Percentiles rank a stretch among this genome's conserved stretches.
Conservation (phyloP, 2,888 invertebrate species). For the Desoria tigrina region DNA sequence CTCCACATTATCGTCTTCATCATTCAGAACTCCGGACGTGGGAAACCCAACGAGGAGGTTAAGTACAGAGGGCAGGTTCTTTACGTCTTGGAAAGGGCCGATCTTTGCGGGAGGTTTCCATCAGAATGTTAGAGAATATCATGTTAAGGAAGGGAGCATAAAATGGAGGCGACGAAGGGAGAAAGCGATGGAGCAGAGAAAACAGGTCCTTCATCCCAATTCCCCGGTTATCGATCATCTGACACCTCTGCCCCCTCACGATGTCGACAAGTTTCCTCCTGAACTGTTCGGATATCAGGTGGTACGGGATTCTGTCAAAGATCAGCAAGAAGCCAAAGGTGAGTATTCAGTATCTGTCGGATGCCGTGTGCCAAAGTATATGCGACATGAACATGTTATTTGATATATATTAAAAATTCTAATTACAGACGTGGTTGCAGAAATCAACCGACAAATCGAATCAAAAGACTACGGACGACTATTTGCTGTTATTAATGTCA, state of each 20-base stretch:
- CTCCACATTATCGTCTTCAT: no score
- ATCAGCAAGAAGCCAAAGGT: background rate
- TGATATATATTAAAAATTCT: no score
- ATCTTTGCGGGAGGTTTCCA: no score
- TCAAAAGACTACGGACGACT: conserved; percentile 64
- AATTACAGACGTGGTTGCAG: conserved; percentile 65
- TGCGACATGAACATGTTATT: conserved; percentile 11
- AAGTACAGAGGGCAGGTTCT: no score
- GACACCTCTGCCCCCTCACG: conserved; percentile 26
- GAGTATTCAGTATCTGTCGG: conserved; percentile 2
- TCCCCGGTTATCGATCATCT: conserved; percentile 26
- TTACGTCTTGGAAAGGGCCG: no score
- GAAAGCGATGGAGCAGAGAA: conserved; percentile 10
- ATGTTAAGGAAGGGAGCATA: conserved; percentile 20
- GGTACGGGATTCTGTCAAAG: conserved; percentile 1
- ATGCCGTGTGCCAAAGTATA: conserved; percentile 5
- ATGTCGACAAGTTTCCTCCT: conserved; percentile 18
- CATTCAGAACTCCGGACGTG: no score
- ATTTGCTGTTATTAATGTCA: conserved; percentile 79
- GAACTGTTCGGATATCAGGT: conserved; percentile 16
- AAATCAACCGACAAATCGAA: conserved; percentile 67
- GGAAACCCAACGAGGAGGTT: no score
- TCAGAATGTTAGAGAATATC: background rate
- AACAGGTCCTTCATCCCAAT: conserved; percentile 23
- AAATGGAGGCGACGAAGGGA: conserved; percentile 21